These are phyloP conservation scores for Eustalomyia histrio DNA, from an alignment of 2,888 invertebrate species.

Conservation along the genomic window DNA sequence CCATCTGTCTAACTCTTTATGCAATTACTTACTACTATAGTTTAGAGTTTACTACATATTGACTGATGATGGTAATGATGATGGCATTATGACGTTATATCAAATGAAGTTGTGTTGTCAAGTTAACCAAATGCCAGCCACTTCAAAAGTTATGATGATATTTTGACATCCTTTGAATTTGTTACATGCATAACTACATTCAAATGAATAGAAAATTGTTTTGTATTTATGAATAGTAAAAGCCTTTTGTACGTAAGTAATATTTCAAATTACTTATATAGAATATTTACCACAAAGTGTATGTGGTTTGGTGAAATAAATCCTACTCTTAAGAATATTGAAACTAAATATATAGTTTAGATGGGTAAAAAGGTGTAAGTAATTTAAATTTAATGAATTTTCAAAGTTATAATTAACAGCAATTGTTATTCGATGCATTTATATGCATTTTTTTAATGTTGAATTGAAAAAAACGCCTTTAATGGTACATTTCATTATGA, in stretches of 20 bases:
- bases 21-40: background rate
- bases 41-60: background rate
- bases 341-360: conserved; percentile 11
- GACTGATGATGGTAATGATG: conserved; percentile 38
- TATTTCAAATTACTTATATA: background rate
- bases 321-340: conserved; percentile 5
- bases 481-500: no score
- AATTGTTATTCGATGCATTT: background rate
- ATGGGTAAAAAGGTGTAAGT: conserved; percentile 14
- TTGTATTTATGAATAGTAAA: background rate
- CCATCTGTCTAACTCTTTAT: background rate
- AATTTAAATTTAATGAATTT: conserved; percentile 47
- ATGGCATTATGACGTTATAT: conserved; percentile 29
- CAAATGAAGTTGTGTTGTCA: conserved; percentile 33
- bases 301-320: conserved; percentile 31
- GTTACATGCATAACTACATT: conserved; percentile 2
- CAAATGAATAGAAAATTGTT: background rate
- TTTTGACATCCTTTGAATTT: conserved; percentile 37
- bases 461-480: no score
- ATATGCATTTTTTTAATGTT: no score
- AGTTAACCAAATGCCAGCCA: conserved; percentile 43
- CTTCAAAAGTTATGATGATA: conserved; percentile 50
- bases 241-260: conserved; percentile 13
- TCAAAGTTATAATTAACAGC: background rate
- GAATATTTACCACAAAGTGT: conserved; percentile 3